These are phyloP conservation scores for Acanthurus tractus DNA, from an alignment of 2,797 vertebrate genomes.

Conservation along the genomic window DNA sequence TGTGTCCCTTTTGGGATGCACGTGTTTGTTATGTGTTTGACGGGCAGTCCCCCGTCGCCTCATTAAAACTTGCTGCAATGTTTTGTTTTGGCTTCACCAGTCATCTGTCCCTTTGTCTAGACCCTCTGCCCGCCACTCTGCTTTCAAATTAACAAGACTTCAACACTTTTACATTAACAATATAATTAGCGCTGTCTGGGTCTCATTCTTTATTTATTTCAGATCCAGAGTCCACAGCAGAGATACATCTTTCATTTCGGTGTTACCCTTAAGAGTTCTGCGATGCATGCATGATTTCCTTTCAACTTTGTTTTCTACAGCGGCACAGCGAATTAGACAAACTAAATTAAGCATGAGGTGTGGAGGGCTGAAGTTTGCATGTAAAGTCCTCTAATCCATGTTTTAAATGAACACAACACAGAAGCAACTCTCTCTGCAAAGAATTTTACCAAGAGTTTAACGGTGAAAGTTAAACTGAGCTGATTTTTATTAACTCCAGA, in stretches of 20 bases:
- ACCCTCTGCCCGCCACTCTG: slow-evolving; percentile 45
- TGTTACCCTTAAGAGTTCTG: slow-evolving; percentile 8
- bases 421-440: not conserved
- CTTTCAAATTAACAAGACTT: slow-evolving; percentile 53
- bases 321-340: slow-evolving; percentile 19
- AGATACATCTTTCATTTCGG: slow-evolving; percentile 6
- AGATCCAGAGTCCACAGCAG: slow-evolving; percentile 1
- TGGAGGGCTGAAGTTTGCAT: not conserved
- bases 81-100: slow-evolving; percentile 73
- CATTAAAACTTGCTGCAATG: slow-evolving; percentile 79
- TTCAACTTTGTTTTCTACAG: slow-evolving; percentile 17
- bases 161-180: slow-evolving; percentile 59
- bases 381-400: slow-evolving; percentile 27
- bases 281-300: slow-evolving; percentile 13
- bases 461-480: not conserved
- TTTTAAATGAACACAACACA: slow-evolving; percentile 6
- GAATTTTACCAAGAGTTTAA: not conserved
- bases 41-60: slow-evolving; percentile 73
- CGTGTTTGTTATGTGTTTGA: slow-evolving; percentile 65
- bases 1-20: slow-evolving; percentile 45
- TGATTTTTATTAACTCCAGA: not conserved
- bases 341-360: slow-evolving; percentile 32
- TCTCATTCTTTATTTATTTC: slow-evolving; percentile 47
- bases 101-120: slow-evolving; percentile 76
- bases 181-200: slow-evolving; percentile 51